phyloP scores from a whole-genome alignment of 37 sponge, comb jelly and placozoan species.

The Haliclona indistincta region DNA sequence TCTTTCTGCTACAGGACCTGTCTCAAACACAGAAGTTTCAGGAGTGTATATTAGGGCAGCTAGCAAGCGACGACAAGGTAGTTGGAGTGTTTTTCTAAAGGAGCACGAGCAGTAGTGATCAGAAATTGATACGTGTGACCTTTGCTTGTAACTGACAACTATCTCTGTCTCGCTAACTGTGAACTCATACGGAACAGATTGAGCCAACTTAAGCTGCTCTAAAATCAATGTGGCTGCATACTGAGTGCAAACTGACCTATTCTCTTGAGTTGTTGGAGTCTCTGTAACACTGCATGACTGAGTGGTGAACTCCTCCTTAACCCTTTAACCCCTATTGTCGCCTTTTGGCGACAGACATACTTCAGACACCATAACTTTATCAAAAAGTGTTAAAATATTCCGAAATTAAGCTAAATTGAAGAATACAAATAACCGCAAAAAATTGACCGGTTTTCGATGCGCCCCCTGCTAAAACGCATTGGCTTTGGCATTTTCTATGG shows the following conservation, averaged over 20 bases:
- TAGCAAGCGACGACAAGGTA: not conserved
- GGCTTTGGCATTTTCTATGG: no score
- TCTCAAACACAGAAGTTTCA: not conserved
- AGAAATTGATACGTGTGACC: no score
- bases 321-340: no score
- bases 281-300: not conserved
- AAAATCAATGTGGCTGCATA: slow-evolving; percentile 8
- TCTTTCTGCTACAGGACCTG: not conserved
- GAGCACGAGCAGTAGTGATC: not conserved
- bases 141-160: no score
- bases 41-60: not conserved
- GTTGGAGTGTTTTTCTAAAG: not conserved
- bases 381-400: no score
- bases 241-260: slow-evolving; percentile 19
- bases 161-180: not conserved
- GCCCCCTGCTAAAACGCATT: no score
- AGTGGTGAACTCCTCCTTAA: slow-evolving; percentile 7
- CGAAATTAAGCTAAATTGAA: no score
- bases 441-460: no score
- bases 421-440: no score
- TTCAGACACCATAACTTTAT: no score
- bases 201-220: slow-evolving; percentile 18
- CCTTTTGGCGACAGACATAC: no score
- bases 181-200: not conserved
- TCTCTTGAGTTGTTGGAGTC: not conserved